Evolutionary conservation across 1,140 invertebrate genomes (phyloP).

Genomic region (Saccostrea echinata): DNA sequence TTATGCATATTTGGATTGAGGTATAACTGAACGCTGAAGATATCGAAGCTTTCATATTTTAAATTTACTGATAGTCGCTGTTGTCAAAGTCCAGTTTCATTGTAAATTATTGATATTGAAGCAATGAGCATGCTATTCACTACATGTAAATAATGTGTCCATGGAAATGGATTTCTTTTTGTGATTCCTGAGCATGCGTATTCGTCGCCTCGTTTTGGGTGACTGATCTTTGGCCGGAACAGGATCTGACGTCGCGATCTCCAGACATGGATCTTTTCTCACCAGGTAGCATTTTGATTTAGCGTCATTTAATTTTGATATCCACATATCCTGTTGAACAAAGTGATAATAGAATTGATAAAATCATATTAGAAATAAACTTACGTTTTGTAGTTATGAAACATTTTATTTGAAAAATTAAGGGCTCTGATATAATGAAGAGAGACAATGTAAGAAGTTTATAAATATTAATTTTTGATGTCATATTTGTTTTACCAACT

Average conservation of each 20-base stretch:
- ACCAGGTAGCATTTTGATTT: constrained; percentile 30
- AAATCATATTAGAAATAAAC: background rate
- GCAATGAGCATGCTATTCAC: background rate
- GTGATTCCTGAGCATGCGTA: constrained; percentile 45
- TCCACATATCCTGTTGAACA: constrained; percentile 35
- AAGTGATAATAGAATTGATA: background rate
- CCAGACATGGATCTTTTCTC: constrained; percentile 7
- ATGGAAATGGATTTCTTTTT: constrained; percentile 46
- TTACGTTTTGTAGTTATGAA: background rate
- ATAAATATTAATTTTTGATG: background rate
- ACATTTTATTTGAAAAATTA: background rate
- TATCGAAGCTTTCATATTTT: too few species aligned
- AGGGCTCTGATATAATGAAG: background rate
- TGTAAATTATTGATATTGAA: too few species aligned
- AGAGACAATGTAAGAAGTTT: background rate
- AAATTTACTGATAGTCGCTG: too few species aligned
- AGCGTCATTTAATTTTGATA: constrained; percentile 40
- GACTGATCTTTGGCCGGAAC: constrained; percentile 6
- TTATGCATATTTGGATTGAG: too few species aligned
- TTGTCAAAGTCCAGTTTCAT: too few species aligned
- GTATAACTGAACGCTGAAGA: too few species aligned
- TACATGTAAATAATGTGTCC: constrained; percentile 48
- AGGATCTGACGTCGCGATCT: background rate
- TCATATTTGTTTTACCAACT: too few species aligned
- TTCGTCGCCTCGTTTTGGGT: constrained; percentile 33